Base-by-base conservation (phyloP, 1,140 invertebrate genomes). In the Littorina saxatilis region DNA sequence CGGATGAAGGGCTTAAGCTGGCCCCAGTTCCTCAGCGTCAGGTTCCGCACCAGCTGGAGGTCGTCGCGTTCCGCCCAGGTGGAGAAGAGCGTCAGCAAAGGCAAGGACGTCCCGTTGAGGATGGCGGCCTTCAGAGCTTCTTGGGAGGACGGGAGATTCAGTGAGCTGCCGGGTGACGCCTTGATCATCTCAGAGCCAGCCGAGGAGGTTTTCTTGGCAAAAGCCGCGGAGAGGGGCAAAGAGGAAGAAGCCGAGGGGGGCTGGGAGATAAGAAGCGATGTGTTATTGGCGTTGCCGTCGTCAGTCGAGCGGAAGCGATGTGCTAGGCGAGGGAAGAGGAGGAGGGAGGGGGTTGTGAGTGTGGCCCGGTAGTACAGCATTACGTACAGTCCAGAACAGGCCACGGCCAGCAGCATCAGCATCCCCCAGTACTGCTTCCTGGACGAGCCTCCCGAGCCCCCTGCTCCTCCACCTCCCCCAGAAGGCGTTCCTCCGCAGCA, bases 11-110 rank as follows among this genome's bases (percentile, higher is more conserved):
- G 84, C 73, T 37, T 68, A 4, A 88, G 79, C 4, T 72, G 84
- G 43, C 35, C 84, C 87, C 87, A 88, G 66, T 88, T 88, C 7
- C 79, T 40, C 35, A 87, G n/a, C 17, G 87, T 88, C n/a, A 82
- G 86, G 66, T 86, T 86, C 37, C 86, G 81, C 23, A 87, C 82
- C 20, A 43, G 70, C 13, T 11, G 39, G 50, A 77, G 85, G 1
- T 83, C 82, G 43, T 83, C 75, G 32, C 82, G 75, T 58, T 80
- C 61, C 58, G 63, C 79, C 84, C 81, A 87, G 0, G 86, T 83
- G 43, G 84, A 87, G 76, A 88, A 88, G 17, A 88, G 77, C 32
- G 87, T 87, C 35, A 87, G 72, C 17, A 88, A 80, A 13, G 85
- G 85, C 37, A 27, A 20, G 13, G 70, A 20, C 5, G 37, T 73